Conservation (phyloP, 1,140 invertebrate species). For the Drosophila pandora region DNA sequence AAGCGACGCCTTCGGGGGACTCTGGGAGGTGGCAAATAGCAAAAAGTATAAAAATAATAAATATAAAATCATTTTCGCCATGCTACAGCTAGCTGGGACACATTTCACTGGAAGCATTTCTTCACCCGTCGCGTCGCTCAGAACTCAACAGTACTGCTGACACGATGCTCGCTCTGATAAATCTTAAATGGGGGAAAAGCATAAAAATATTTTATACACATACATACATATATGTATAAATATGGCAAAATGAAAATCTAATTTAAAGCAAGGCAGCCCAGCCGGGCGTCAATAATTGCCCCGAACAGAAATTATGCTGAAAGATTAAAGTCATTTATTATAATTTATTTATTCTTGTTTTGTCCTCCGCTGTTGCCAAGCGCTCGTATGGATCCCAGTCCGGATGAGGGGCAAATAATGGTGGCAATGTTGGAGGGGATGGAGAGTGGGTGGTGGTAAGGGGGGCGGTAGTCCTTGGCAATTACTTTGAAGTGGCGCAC, state of each 20-base stretch:
- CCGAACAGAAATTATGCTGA: constrained; percentile 67
- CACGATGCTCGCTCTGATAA: constrained; percentile 59
- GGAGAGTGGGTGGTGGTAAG: too few relatives aligned
- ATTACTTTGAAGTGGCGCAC: constrained; percentile 78
- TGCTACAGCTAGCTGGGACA: constrained; percentile 20
- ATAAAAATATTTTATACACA: constrained; percentile 6
- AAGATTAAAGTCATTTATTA: constrained; percentile 73
- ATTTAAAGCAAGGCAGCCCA: constrained; percentile 49
- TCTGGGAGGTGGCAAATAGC: not conserved
- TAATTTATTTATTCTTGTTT: constrained; percentile 64
- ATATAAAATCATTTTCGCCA: constrained; percentile 28
- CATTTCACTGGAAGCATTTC: constrained; percentile 30
- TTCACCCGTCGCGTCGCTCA: constrained; percentile 3
- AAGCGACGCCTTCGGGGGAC: not conserved
- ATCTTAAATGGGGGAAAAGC: constrained; percentile 27
- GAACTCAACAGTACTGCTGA: constrained; percentile 18
- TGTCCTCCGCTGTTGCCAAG: constrained; percentile 27
- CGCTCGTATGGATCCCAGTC: constrained; percentile 50
- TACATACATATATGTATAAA: constrained; percentile 8
- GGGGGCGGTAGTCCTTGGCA: constrained; percentile 50
- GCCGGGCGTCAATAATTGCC: constrained; percentile 66
- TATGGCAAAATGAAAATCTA: constrained; percentile 47
- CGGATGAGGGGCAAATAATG: constrained; percentile 12
- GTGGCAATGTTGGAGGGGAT: not conserved
- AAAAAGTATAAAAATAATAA: constrained; percentile 2